Conservation (phyloP, 2,113 vertebrate species). For the Miniopterus natalensis region DNA sequence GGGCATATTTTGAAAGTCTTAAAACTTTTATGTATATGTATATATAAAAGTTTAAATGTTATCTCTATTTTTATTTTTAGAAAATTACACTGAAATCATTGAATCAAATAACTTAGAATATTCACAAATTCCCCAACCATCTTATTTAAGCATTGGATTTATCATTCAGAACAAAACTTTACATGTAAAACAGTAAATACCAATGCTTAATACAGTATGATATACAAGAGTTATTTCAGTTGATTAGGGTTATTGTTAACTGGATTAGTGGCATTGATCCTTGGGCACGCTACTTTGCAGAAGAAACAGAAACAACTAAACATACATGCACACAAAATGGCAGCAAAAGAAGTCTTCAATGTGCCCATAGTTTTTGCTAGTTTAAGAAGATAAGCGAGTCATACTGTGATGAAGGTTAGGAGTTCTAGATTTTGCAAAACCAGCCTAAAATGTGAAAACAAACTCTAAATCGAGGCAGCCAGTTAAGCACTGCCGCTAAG, state of each 20-base stretch:
- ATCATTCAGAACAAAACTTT: conserved; percentile 27
- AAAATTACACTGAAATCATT: conserved; percentile 34
- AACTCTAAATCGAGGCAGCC: not conserved
- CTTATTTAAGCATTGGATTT: conserved; percentile 31
- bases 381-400: not conserved
- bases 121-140: not conserved
- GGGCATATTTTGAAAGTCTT: conserved; percentile 23
- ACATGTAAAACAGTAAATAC: not conserved
- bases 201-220: not conserved
- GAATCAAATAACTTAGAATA: conserved; percentile 45
- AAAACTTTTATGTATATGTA: not conserved
- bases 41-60: not conserved
- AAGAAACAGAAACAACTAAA: conserved; percentile 12
- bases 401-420: not conserved
- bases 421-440: not conserved
- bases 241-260: not conserved
- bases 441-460: conserved; percentile 5
- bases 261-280: not conserved
- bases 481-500: not conserved
- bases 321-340: not conserved
- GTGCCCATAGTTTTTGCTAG: not conserved
- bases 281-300: not conserved
- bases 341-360: not conserved
- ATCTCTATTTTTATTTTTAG: not conserved
- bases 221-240: not conserved